Percentiles rank a stretch among this genome's conserved stretches.
Evolutionary conservation across 2,113 vertebrate genomes (phyloP).

Genomic region (Pedetes capensis): DNA sequence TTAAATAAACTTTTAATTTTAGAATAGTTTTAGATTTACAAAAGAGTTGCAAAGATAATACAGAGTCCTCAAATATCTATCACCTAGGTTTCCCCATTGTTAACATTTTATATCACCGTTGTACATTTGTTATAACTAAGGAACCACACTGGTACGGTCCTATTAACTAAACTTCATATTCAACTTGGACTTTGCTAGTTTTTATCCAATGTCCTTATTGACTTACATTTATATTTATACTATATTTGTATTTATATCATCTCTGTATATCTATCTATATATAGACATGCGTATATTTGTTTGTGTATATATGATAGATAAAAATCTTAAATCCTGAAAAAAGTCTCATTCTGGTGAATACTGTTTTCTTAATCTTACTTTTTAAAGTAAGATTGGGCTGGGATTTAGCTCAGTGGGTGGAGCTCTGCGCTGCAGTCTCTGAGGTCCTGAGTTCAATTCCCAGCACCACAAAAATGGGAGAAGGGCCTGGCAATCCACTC

Average conservation of each 20-base stretch:
- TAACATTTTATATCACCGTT: background rate
- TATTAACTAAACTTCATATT: background rate
- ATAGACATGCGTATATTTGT: background rate
- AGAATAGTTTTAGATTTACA: background rate
- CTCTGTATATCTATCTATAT: background rate
- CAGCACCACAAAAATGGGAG: too few species aligned
- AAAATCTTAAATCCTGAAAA: background rate
- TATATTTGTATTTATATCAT: background rate
- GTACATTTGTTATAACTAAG: background rate
- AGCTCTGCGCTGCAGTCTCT: too few species aligned
- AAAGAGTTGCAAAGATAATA: background rate
- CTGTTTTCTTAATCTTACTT: background rate
- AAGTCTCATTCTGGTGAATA: background rate
- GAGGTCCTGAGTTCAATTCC: too few species aligned
- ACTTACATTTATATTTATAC: background rate
- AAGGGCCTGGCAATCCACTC: too few species aligned
- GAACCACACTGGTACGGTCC: background rate
- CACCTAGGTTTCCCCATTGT: background rate
- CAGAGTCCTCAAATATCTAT: background rate
- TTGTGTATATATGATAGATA: background rate
- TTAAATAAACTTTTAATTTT: slow-evolving; percentile 4
- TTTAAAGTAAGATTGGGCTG: too few species aligned
- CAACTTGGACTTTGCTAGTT: background rate
- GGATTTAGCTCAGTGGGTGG: too few species aligned
- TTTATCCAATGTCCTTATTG: background rate